phyloP scores from a whole-genome alignment of 2,113 vertebrate species.

The Rhineura floridana region DNA sequence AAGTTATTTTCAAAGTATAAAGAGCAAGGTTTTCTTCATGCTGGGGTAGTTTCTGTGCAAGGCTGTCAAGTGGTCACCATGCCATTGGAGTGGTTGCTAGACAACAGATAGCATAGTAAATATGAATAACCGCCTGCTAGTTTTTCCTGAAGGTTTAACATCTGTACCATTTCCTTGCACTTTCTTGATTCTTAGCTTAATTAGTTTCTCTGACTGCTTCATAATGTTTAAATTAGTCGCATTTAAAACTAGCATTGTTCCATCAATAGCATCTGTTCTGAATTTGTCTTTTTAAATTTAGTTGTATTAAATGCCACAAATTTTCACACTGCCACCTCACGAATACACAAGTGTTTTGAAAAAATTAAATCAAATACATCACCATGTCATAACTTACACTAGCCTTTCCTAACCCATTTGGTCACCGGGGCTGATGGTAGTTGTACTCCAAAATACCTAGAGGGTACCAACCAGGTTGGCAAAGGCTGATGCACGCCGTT shows the following conservation, averaged over 20 bases:
- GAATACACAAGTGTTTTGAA: neutral
- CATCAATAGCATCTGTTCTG: neutral
- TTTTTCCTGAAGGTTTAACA: neutral
- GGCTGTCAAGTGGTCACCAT: neutral
- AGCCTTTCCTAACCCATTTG: too few relatives aligned
- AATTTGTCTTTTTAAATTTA: neutral
- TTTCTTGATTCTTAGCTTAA: slow-evolving; percentile 6
- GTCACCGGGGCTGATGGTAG: too few relatives aligned
- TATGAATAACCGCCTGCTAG: neutral
- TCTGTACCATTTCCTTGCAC: neutral
- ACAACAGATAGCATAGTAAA: slow-evolving; percentile 19
- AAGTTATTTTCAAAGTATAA: slow-evolving; percentile 4
- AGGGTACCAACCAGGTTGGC: too few relatives aligned
- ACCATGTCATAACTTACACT: neutral
- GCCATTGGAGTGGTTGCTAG: slow-evolving; percentile 30
- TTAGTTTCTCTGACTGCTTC: neutral
- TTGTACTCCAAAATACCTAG: too few relatives aligned
- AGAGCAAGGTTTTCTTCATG: slow-evolving; percentile 1
- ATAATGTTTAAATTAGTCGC: neutral
- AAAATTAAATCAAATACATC: neutral
- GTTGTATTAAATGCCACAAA: neutral
- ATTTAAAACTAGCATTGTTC: neutral
- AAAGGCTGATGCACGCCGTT: too few relatives aligned
- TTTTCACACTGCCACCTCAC: neutral
- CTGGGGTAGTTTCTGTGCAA: slow-evolving; percentile 33